These are phyloP conservation scores for Paradoxurus hermaphroditus DNA, from an alignment of 2,113 vertebrate species.

Conservation along the genomic window DNA sequence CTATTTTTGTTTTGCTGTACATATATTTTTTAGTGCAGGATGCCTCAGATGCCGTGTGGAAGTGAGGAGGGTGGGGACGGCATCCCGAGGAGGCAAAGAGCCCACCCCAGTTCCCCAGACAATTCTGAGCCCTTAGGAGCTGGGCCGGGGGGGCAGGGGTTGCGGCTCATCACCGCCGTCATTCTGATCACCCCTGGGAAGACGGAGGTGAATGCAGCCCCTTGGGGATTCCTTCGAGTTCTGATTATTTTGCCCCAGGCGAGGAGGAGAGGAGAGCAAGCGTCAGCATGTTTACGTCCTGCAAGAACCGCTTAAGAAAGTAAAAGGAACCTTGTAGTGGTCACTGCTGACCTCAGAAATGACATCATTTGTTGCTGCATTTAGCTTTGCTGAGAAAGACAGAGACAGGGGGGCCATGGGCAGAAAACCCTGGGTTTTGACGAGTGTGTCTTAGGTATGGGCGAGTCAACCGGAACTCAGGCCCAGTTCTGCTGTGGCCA, in stretches of 20 bases:
- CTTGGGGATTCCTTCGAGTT: background rate
- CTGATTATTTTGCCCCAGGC: background rate
- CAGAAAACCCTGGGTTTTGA: background rate
- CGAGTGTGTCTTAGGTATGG: background rate
- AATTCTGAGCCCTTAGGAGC: background rate
- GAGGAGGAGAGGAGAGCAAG: background rate
- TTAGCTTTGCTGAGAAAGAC: background rate
- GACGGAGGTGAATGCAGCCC: background rate
- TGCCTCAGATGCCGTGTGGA: background rate
- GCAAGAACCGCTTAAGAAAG: conserved; percentile 2
- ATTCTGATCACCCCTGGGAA: background rate
- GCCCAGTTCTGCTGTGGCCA: background rate
- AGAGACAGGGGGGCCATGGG: background rate
- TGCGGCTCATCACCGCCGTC: background rate
- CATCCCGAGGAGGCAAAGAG: background rate
- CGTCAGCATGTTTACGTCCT: background rate
- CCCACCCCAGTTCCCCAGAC: fast-evolving
- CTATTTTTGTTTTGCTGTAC: background rate
- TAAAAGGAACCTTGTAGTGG: background rate
- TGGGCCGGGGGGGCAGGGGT: background rate
- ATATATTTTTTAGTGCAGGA: background rate
- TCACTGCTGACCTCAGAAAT: background rate
- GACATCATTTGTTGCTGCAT: background rate
- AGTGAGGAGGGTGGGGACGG: background rate
- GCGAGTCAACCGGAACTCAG: background rate